These are phyloP conservation scores for Drosophila vallismaia DNA, from an alignment of 2,888 invertebrate genomes.

Conservation along the genomic window DNA sequence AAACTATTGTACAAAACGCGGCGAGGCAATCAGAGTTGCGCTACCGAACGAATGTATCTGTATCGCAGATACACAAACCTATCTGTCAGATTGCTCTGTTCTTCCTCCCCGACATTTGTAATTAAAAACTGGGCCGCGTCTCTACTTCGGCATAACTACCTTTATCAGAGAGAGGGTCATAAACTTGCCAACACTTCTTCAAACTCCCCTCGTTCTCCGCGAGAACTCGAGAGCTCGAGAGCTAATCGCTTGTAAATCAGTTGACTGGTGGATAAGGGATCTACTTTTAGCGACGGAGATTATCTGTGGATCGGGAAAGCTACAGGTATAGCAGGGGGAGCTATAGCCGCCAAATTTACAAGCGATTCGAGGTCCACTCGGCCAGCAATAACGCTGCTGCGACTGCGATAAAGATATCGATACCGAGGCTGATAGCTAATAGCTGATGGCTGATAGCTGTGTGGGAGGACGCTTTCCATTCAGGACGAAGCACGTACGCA, in stretches of 20 bases:
- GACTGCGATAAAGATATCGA: not conserved
- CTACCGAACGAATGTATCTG: constrained; percentile 14
- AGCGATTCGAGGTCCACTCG: not conserved
- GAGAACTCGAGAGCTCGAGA: constrained; percentile 8
- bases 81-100: not conserved
- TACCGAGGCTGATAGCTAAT: no score
- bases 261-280: constrained; percentile 27
- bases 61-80: constrained; percentile 1
- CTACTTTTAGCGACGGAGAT: constrained; percentile 5
- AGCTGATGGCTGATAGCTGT: not conserved
- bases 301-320: constrained; percentile 8
- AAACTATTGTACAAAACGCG: constrained; percentile 5
- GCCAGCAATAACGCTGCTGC: not conserved
- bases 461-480: not conserved
- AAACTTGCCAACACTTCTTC: no score
- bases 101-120: constrained; percentile 15
- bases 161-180: no score
- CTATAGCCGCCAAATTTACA: constrained; percentile 37
- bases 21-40: constrained; percentile 26
- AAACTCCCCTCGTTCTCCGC: not conserved
- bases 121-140: constrained; percentile 22
- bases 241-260: constrained; percentile 73
- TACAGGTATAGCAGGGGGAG: not conserved
- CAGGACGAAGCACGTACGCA: not conserved
- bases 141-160: no score